Base-by-base conservation (phyloP, 1,140 invertebrate genomes). In the Stenopsyche tienmushanensis region DNA sequence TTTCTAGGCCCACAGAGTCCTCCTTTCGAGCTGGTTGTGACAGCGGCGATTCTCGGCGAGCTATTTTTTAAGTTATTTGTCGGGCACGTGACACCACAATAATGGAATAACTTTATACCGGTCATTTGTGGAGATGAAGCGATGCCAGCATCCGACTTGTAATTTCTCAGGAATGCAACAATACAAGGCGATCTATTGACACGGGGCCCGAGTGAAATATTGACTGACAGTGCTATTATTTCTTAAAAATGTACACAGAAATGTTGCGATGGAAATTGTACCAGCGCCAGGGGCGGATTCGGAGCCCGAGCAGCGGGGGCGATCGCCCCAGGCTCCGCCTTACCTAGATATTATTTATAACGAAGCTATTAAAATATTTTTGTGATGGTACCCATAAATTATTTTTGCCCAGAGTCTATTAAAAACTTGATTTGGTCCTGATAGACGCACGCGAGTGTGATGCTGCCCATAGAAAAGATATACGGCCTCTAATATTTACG, bases 41-140 rank as follows among this genome's bases (percentile, higher is more conserved):
- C 52, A 54, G 52, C 52, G 52, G 52, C 52, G 18, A 54, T 54
- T 54, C 52, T 25, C 2, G 24, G 10, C 21, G 23, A 54, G 52
- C 25, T 54, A 54, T 54, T 54, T 54, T 54, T 54, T 25, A 54
- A 54, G 52, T 54, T 29, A 54, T 54, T 54, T 54, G 52, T 54
- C 23, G 13, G 52, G 52, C 52, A 54, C 52, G 52, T 25, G 52
- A 54, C 52, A 52, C 15, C 49, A 52, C 17, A 9, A 54, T 25
- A 54, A 54, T 29, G 52, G 20, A 50, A 50, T 50, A 50, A 13
- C 47, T n/a, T n/a, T n/a, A n/a, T n/a, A n/a, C 17, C 44, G 44
- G 44, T 18, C 44, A 47, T 47, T 47, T 47, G 44, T 47, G 17
- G 5, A n/a, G n/a, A n/a, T n/a, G n/a, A n/a, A n/a, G n/a, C n/a